Base-by-base conservation (phyloP, 2,888 invertebrate genomes). In the Archaeoteleia sp. region DNA sequence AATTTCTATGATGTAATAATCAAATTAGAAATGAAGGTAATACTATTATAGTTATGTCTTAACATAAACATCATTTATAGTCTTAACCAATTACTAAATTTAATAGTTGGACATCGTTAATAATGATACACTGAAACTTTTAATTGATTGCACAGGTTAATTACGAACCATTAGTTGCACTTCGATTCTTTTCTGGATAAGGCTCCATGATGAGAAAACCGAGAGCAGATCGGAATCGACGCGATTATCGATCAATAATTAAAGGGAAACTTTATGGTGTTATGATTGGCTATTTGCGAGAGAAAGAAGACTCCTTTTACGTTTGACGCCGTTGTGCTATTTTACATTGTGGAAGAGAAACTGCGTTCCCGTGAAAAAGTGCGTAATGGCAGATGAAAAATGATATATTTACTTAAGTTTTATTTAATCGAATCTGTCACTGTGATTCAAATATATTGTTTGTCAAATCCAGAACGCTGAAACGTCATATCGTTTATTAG, bases 201-300 rank as follows among this genome's bases (percentile, higher is more conserved):
- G n/a, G n/a, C n/a, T n/a, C n/a, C n/a, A n/a, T n/a, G 39, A 15
- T 17, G 45, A 25, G 45, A 45, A 17, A 45, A 17, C 17, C 30
- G 20, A 30, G 45, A 30, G 9, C 17, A 12, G 30, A 45, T 45
- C 45, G 10, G 10, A 29, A 45, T 45, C 6, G 45, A 2, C 10
- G 45, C 45, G 30, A 45, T 30, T 45, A 45, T 45, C 30, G 20
- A 30, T 45, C 8, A 13, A 20, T 32, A 30, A 45, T 45, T 45
- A 45, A 45, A 30, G 12, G 45, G 32, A 45, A 45, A 17, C 32
- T 45, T 45, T 45, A 42, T 27, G 42, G 14, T n/a, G 20, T n/a
- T n/a, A n/a, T n/a, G n/a, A n/a, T n/a, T n/a, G n/a, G n/a, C 27
- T 14, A 27, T 14, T 42, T n/a, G 27, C 13, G 17, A 27, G 27